Base-by-base conservation (phyloP, 2,113 vertebrate genomes). In the Turdus rufiventris region DNA sequence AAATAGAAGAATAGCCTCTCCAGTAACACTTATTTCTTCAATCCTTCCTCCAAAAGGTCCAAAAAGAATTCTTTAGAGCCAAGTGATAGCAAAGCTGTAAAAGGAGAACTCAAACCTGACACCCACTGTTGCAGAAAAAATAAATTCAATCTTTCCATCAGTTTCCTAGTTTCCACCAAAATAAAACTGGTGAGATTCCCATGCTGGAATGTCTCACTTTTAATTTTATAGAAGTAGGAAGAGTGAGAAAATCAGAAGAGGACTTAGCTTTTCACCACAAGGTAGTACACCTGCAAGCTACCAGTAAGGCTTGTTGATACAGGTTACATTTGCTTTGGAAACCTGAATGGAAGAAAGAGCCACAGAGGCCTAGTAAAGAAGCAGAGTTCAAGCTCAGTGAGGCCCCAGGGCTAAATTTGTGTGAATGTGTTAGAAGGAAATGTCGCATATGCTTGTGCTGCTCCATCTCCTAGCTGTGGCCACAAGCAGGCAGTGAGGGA, bases 171-270 rank as follows among this genome's bases (percentile, higher is more conserved):
- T 89, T 67, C 57, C 48, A 78, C 24, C 25, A 63, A 33, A 89
- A 87, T 28, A 91, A 86, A 94, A 92, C 18, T 25, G 24, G 24
- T 67, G 38, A 95, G 29, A 60, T 78, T 70, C 24, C 73, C 28
- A 56, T 82, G 57, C 65, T 75, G 29, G 48, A 89, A 63, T 3
- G 8, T 82, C 65, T 10, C 38, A 74, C 51, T 81, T 94, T 43
- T 53, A 57, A 91, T 94, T 96, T 82, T 87, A 70, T 56, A 85
- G 24, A 42, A 86, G 60, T 67, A 87, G 73, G 43, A 91, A 81
- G 66, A 61, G 14, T 7, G 47, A 89, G n/a, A 57, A 89, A 89
- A 84, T 71, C 20, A 40, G 51, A 92, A 74, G 18, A 84, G 25
- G 14, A 60, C 31, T 34, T 66, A 31, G 29, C 14, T 89, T 91